Base-by-base conservation (phyloP, 92 coral and sea anemone species). In the Umimayanthus chanpuru region DNA sequence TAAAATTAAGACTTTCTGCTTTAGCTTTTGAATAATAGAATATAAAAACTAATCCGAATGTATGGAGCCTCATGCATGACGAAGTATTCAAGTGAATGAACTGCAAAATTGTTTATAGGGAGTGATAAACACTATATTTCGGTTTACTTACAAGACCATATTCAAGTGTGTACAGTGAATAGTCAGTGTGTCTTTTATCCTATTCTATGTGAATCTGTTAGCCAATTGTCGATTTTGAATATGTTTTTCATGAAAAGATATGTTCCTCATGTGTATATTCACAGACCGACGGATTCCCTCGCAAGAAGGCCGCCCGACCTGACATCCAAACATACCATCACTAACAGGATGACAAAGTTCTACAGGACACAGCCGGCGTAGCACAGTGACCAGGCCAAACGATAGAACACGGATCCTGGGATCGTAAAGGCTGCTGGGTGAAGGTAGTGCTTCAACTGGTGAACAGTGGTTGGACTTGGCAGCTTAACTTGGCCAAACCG, bases 261-360 rank as follows among this genome's bases (percentile, higher is more conserved):
- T n/a, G 23, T 75, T 38, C 43, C 16, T 38, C 79, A 39, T 23
- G 9, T 32, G 15, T 29, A 6, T 64, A 25, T 5, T 14, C 32
- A 61, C 75, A 81, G 85, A 29, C 44, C 50, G 40, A 32, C 20
- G 26, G 85, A 81, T 23, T n/a, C 58, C 6, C 23, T 65, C 55
- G 76, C 39, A 16, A 88, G 94, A 66, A 89, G 93, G 76, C 91
- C 93, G n/a, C 98, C 98, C 40, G 98, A 94, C 77, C 83, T 94
- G 61, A 81, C 95, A 5, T 93, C 98, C 44, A 95, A 88, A 74
- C 94, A 94, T 70, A 81, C 92, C 38, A 85, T 91, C 41, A 87
- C 94, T 76, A 92, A 91, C 76, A 91, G 98, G 88, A 93, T 91
- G 94, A 87, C 98, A 65, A 91, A 92, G 29, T 29, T 93, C 55